These are phyloP conservation scores for Mastomys natalensis DNA, from an alignment of 2,113 vertebrate species.

Conservation along the genomic window DNA sequence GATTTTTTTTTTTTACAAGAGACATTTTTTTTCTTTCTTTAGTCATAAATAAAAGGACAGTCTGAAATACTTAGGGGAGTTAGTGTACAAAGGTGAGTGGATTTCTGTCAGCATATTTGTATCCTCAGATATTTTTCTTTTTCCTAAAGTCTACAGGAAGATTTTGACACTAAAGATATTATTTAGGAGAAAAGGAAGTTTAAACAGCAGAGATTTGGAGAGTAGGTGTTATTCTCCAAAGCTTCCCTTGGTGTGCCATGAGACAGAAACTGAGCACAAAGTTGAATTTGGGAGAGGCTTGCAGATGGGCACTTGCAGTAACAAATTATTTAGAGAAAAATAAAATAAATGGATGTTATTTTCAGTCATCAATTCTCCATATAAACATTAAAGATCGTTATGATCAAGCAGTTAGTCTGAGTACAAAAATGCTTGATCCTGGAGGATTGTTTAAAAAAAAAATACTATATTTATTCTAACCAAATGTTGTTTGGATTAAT, in stretches of 20 bases:
- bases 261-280: neutral
- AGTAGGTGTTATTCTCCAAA: neutral
- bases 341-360: neutral
- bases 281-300: neutral
- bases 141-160: neutral
- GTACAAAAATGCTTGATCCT: constrained; percentile 43
- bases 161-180: neutral
- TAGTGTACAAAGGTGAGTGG: neutral
- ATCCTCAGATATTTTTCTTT: neutral
- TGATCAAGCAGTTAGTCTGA: neutral
- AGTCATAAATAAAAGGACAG: constrained; percentile 24
- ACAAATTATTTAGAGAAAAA: neutral
- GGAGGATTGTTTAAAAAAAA: constrained; percentile 31
- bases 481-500: constrained; percentile 49
- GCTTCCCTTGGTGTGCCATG: neutral
- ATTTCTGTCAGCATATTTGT: neutral
- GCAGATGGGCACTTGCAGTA: neutral
- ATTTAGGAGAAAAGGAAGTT: neutral
- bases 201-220: neutral
- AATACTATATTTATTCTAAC: constrained; percentile 37
- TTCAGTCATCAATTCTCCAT: neutral
- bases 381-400: neutral
- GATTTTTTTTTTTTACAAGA: constrained; percentile 4
- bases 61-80: neutral
- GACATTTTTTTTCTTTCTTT: neutral